These are phyloP conservation scores for Leucophenga montana DNA, from an alignment of 2,888 invertebrate species.

Conservation along the genomic window DNA sequence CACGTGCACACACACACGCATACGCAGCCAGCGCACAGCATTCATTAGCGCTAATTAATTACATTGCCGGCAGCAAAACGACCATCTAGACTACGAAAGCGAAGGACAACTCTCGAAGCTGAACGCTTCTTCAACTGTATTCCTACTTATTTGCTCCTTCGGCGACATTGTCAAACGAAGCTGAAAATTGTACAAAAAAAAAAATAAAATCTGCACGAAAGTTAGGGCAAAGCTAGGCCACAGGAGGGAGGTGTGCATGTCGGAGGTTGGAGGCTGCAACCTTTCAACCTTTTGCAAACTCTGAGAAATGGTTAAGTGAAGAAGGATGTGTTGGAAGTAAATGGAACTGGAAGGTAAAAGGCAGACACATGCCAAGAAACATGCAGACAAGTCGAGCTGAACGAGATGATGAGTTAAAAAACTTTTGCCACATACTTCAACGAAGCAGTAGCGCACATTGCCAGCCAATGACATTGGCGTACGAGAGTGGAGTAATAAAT, in stretches of 20 bases:
- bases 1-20: conserved; percentile 8
- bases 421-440: conserved; percentile 14
- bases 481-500: not conserved
- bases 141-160: conserved; percentile 38
- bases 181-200: conserved; percentile 55
- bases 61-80: conserved; percentile 44
- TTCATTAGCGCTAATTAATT: conserved; percentile 70
- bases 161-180: conserved; percentile 58
- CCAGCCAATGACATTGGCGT: not conserved
- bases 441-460: not conserved
- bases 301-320: not conserved
- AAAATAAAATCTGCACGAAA: not conserved
- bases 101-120: conserved; percentile 45
- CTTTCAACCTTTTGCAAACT: conserved; percentile 8
- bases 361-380: not conserved
- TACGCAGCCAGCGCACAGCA: conserved; percentile 40
- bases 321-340: not conserved
- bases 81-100: conserved; percentile 44
- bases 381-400: not conserved
- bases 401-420: conserved; percentile 7
- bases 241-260: no score
- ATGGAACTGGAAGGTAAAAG: not conserved
- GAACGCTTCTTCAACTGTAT: not conserved
- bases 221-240: no score
- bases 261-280: conserved; percentile 17